Conservation (phyloP, 2,797 vertebrate species). For the Harpagifer antarcticus region DNA sequence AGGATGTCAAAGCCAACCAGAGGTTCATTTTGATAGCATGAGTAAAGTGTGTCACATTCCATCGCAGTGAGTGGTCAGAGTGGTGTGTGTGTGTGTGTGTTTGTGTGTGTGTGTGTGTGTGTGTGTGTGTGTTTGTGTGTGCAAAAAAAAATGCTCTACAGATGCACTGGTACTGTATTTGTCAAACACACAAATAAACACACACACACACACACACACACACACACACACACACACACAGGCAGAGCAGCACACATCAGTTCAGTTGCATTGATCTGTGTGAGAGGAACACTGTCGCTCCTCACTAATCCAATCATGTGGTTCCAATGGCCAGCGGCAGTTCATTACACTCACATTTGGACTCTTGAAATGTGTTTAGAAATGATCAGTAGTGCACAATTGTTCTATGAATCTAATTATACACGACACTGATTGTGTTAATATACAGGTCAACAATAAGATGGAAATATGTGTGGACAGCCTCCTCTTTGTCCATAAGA, state of each 20-base stretch:
- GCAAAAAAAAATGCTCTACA: constrained; percentile 49
- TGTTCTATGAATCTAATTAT: too few relatives aligned
- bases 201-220: neutral
- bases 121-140: constrained; percentile 17
- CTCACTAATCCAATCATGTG: too few relatives aligned
- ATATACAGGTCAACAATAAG: too few relatives aligned
- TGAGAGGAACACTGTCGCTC: too few relatives aligned
- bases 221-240: neutral
- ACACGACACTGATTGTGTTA: too few relatives aligned
- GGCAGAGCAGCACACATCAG: too few relatives aligned
- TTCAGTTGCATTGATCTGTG: too few relatives aligned
- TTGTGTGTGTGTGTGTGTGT: constrained; percentile 1
- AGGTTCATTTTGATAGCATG: constrained; percentile 49
- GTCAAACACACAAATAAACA: neutral
- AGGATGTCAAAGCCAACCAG: constrained; percentile 42
- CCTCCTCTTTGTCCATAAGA: neutral
- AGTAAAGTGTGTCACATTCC: constrained; percentile 45
- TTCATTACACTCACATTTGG: too few relatives aligned
- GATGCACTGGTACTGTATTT: constrained; percentile 26
- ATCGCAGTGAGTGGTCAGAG: constrained; percentile 19
- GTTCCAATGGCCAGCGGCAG: too few relatives aligned
- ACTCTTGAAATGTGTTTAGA: too few relatives aligned
- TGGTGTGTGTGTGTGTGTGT: constrained; percentile 8
- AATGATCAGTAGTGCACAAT: too few relatives aligned
- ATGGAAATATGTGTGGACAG: too few relatives aligned